A percentile compares a stretch with the other conserved stretches of the same genome.
These are phyloP conservation scores for Sinonovacula constricta DNA, from an alignment of 1,140 invertebrate species.

Conservation along the genomic window DNA sequence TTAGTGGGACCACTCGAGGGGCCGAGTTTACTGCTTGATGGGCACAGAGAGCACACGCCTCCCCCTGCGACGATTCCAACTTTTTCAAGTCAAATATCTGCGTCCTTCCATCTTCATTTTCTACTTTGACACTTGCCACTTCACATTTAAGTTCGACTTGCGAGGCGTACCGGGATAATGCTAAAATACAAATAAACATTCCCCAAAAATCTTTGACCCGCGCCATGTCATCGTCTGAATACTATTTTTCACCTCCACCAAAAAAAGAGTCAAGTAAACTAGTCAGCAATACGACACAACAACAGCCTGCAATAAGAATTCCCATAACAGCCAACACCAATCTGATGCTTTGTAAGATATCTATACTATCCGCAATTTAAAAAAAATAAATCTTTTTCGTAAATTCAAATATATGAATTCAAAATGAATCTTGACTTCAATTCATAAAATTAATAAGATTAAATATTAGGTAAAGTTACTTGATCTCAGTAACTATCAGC, in stretches of 20 bases:
- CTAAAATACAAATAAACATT: constrained; percentile 50
- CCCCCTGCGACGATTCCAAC: constrained; percentile 58
- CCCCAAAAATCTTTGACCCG: constrained; percentile 19
- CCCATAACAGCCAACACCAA: too few relatives aligned
- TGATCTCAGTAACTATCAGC: too few relatives aligned
- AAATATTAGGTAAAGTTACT: too few relatives aligned
- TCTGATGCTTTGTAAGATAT: too few relatives aligned
- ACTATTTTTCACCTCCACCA: constrained; percentile 19
- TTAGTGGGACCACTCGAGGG: constrained; percentile 53
- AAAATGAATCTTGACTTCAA: too few relatives aligned
- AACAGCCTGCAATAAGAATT: too few relatives aligned
- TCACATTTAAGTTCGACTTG: constrained; percentile 58
- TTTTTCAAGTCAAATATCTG: constrained; percentile 70
- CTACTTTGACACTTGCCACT: constrained; percentile 69
- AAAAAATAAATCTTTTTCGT: too few relatives aligned
- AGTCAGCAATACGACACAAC: too few relatives aligned
- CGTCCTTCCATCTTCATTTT: constrained; percentile 69
- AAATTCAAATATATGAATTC: too few relatives aligned
- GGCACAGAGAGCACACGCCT: constrained; percentile 61
- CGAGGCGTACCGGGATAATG: constrained; percentile 19
- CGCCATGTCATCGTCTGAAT: constrained; percentile 60
- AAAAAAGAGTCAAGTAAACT: too few relatives aligned
- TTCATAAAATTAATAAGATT: too few relatives aligned
- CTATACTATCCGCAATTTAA: too few relatives aligned
- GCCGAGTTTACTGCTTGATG: constrained; percentile 52